Evolutionary conservation across 2,888 invertebrate species (phyloP), one percentile per base, ranked within the genome.

Genomic region (Andrena praecox): DNA sequence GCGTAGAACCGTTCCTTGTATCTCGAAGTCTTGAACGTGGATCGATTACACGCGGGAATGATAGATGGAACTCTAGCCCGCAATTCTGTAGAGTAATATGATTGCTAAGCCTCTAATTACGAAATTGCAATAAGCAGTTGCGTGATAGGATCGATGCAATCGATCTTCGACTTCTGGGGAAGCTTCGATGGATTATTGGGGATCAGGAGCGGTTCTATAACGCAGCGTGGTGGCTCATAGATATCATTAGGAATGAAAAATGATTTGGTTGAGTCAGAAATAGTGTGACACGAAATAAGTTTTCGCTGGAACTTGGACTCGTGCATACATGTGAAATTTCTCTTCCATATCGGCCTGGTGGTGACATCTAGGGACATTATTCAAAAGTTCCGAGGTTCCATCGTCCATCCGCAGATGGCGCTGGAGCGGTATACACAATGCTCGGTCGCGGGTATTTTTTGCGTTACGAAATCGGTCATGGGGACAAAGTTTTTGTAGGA

Each of bases 91-190:
- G 54, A 20, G 63, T 20, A 75, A 69, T 60, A 66, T 48, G 72
- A 42, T 70, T 74, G 69, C 70, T 52, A 66, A 72, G 52, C 77
- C 80, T 80, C 68, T 86, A 89, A 89, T 89, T 89, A 87, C 68
- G 87, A 87, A 89, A 89, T 87, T 89, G 76, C 79, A 75, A 83
- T 86, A 80, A 66, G 66, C 54, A 74, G 86, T 86, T 73, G 54
- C 12, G 35, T 29, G 63, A 5, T 27, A 20, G 16, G 31, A 20
- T 48, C 24, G 62, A 70, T 66, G 29, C 20, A 74, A 52, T 72
- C 12, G 66, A 33, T 68, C 56, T 50, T 50, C 20, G 54, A 31
- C 48, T 77, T 77, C 67, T 27, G 62, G 12, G 66, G 31, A 77
- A 69, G 66, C 42, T 35, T 52, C 27, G n/a, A 48, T 63, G 20